phyloP scores from a whole-genome alignment of 2,888 invertebrate genomes.

The Drosophila buzzatii region DNA sequence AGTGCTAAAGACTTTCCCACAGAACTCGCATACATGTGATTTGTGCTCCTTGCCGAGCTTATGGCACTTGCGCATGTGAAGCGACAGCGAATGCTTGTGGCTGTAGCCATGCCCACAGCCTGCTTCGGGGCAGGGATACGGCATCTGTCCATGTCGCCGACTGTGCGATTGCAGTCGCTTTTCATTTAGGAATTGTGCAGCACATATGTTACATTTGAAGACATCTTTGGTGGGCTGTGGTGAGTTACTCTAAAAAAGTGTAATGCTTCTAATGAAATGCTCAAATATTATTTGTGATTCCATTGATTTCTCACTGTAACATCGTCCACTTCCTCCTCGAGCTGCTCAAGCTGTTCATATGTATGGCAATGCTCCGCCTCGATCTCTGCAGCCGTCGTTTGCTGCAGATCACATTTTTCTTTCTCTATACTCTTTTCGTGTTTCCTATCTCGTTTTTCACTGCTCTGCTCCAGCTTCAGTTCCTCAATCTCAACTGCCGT shows the following conservation, averaged over 20 bases:
- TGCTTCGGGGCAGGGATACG: conserved; percentile 65
- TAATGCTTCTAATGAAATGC: not conserved
- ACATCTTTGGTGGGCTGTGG: not conserved
- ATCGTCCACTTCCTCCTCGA: conserved; percentile 3
- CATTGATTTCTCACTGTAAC: conserved; percentile 10
- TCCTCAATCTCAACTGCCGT: not conserved
- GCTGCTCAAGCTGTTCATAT: not conserved
- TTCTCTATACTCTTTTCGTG: too few species aligned
- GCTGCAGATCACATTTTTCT: not conserved
- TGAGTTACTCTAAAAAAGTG: not conserved
- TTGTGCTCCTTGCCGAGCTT: conserved; percentile 68
- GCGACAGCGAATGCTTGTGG: conserved; percentile 69
- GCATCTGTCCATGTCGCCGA: conserved; percentile 67
- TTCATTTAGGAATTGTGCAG: conserved; percentile 55
- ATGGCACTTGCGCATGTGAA: conserved; percentile 76
- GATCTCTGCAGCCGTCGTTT: not conserved
- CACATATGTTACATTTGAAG: conserved; percentile 65
- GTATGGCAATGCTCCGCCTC: not conserved
- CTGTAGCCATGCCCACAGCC: conserved; percentile 73
- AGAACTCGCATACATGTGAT: conserved; percentile 77
- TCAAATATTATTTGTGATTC: not conserved
- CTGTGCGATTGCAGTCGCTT: conserved; percentile 66
- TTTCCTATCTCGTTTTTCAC: not conserved
- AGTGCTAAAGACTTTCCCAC: conserved; percentile 77
- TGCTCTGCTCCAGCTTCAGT: conserved; percentile 4